These are phyloP conservation scores for Battus philenor DNA, from an alignment of 1,140 invertebrate species.

Conservation along the genomic window DNA sequence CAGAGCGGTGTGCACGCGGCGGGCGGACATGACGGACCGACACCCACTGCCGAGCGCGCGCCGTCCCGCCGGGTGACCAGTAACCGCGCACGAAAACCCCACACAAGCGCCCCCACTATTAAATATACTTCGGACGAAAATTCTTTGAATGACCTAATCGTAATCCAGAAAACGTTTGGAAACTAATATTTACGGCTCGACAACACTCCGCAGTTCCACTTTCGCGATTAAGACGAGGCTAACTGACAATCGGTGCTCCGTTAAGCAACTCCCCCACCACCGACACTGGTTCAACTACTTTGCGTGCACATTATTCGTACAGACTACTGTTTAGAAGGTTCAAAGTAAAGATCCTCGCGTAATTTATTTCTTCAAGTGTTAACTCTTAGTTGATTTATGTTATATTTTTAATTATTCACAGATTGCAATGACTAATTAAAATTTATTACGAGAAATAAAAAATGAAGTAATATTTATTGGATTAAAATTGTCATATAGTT, in stretches of 20 bases:
- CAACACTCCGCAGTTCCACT: too few relatives aligned
- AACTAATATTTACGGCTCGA: not conserved
- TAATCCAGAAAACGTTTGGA: not conserved
- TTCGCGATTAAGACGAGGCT: too few relatives aligned
- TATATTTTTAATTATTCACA: too few relatives aligned
- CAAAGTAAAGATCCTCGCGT: too few relatives aligned
- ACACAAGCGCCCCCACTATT: not conserved
- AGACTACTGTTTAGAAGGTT: too few relatives aligned
- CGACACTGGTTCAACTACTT: slow-evolving; percentile 6
- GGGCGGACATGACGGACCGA: slow-evolving; percentile 49
- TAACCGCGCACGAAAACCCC: not conserved
- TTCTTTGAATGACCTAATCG: not conserved
- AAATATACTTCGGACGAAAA: too few relatives aligned
- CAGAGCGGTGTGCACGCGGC: slow-evolving; percentile 35
- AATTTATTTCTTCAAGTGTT: too few relatives aligned
- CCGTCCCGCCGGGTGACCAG: slow-evolving; percentile 39
- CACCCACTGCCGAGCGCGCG: slow-evolving; percentile 43
- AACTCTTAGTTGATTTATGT: too few relatives aligned
- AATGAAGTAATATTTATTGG: not conserved
- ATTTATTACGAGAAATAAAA: not conserved
- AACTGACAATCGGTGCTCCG: too few relatives aligned
- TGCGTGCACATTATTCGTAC: slow-evolving; percentile 9
- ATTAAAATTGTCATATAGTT: not conserved
- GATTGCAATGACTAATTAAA: too few relatives aligned
- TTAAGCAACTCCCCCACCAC: not conserved